Evolutionary conservation across 2,888 invertebrate genomes (phyloP), one percentile per base, ranked within the genome.

Genomic region (Hecatera dysodea): DNA sequence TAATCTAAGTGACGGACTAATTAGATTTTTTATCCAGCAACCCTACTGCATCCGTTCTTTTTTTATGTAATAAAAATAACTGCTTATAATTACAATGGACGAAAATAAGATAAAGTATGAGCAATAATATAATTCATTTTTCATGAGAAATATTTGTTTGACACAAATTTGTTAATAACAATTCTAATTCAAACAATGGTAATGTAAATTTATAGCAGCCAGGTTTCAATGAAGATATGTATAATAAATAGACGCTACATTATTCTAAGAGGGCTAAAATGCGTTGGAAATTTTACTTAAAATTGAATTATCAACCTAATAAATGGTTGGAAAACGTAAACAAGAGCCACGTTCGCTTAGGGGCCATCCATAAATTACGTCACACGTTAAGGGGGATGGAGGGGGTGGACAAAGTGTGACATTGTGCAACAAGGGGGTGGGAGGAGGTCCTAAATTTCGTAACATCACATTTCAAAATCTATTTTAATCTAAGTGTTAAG

Each of bases 101-200:
- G 66, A 77, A 66, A 83, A 67, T 60, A 67, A 70, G 33, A 48
- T 78, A 59, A 72, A 77, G 61, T 60, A 74, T 78, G 81, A 82
- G 78, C 83, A 75, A 79, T 56, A 68, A 68, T 80, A 76, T 48
- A 65, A 72, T 62, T 62, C 33, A 61, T 62, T 50, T 39, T 39
- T 50, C 9, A 57, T 46, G 46, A 64, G 4, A 57, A 57, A 70
- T 53, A 59, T 67, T 44, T 61, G 63, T 78, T 48, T 67, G 17
- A 68, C 27, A 79, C 22, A 65, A 39, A n/a, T n/a, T n/a, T n/a
- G 19, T 56, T 74, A 46, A 50, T 69, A 50, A 62, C 12, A 67
- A 64, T 77, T 77, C 55, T 59, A 61, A 66, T 53, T 27, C 63
- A 68, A 72, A 63, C 44, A 66, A 68, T 8, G 33, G 36, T 50